These are phyloP conservation scores for Caenorhabditis drosophilae DNA, from an alignment of 2,888 invertebrate species.

Conservation along the genomic window DNA sequence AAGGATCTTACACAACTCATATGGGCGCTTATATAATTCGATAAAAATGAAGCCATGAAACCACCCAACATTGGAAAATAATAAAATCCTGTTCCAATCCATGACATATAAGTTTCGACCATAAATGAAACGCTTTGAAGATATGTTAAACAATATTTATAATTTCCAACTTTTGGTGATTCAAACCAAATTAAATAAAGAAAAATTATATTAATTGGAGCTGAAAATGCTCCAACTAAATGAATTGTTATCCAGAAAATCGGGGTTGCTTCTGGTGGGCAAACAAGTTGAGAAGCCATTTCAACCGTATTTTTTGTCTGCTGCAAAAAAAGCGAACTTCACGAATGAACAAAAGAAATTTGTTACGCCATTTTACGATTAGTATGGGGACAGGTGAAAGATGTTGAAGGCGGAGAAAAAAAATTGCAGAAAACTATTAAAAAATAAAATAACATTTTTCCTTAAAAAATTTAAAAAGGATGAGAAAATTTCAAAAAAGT, in stretches of 20 bases:
- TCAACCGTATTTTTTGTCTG: no score
- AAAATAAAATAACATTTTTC: no score
- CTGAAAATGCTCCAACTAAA: conserved; percentile 1
- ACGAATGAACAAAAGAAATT: no score
- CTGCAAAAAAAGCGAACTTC: no score
- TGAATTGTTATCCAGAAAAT: conserved; percentile 11
- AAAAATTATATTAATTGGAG: conserved; percentile 11
- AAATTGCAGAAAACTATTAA: no score
- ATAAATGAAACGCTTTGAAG: conserved; percentile 13
- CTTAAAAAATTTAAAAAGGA: not conserved
- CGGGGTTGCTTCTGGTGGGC: not conserved
- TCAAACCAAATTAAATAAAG: conserved; percentile 12
- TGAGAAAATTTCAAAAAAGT: not conserved
- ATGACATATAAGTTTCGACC: conserved; percentile 19
- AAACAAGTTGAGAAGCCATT: not conserved
- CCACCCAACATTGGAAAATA: conserved; percentile 31
- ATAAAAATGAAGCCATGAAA: conserved; percentile 16
- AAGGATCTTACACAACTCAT: conserved; percentile 2
- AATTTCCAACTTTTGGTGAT: conserved; percentile 10
- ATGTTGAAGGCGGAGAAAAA: no score
- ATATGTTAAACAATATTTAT: conserved; percentile 19
- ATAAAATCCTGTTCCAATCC: conserved; percentile 23
- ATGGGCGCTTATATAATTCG: conserved; percentile 13
- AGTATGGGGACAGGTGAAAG: no score
- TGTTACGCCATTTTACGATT: no score